Conservation (phyloP, 2,797 vertebrate species). For the Xenopus petersii region DNA sequence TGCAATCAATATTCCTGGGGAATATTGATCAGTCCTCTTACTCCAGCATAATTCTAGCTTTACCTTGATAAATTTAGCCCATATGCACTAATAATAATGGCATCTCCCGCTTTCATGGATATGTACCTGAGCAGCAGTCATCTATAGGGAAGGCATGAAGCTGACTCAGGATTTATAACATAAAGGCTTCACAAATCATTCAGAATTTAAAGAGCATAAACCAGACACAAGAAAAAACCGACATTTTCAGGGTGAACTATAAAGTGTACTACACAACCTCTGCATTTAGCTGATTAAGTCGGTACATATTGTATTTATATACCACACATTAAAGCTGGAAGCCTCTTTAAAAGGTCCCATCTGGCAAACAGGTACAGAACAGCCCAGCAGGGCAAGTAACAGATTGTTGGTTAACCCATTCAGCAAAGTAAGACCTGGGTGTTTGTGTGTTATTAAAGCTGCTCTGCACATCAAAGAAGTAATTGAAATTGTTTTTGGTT, state of each 20-base stretch:
- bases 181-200: neutral
- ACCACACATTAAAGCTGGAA: conserved; percentile 10
- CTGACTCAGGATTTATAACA: too few relatives aligned
- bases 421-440: neutral
- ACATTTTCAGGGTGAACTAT: neutral
- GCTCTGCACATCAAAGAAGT: too few relatives aligned
- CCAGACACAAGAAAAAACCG: neutral
- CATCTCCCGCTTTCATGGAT: too few relatives aligned
- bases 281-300: conserved; percentile 11
- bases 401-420: conserved; percentile 16
- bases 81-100: too few relatives aligned
- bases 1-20: too few relatives aligned
- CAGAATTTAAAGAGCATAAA: neutral
- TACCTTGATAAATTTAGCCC: too few relatives aligned
- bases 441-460: too few relatives aligned
- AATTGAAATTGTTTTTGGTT: too few relatives aligned
- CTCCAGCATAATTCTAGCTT: too few relatives aligned
- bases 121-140: too few relatives aligned
- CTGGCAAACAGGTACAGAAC: conserved; percentile 25
- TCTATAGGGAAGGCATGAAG: too few relatives aligned
- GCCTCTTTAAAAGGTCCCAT: conserved; percentile 18
- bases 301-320: conserved; percentile 6
- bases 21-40: too few relatives aligned
- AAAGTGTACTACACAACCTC: conserved; percentile 4
- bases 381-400: conserved; percentile 1